Conservation (phyloP, 2,888 invertebrate genomes). For the Matsumyia berberina region DNA sequence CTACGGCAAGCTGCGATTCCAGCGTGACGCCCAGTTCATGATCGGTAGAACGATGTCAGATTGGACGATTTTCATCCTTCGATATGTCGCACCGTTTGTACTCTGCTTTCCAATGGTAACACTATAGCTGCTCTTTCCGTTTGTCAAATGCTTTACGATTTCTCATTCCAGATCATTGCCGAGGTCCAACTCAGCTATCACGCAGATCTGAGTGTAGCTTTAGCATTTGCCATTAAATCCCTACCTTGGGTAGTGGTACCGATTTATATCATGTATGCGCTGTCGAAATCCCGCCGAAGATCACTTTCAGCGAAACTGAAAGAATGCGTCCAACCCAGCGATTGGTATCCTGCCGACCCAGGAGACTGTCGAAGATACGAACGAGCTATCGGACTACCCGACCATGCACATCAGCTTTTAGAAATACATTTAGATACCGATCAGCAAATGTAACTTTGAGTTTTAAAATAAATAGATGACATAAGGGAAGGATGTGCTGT, state of each 20-base stretch:
- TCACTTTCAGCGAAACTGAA: conserved; percentile 79
- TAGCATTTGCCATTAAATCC: conserved; percentile 63
- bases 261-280: conserved; percentile 61
- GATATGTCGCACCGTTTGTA: conserved; percentile 81
- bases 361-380: conserved; percentile 82
- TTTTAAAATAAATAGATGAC: conserved; percentile 40
- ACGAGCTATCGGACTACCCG: conserved; percentile 81
- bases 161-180: conserved; percentile 46
- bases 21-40: conserved; percentile 90
- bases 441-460: conserved; percentile 58
- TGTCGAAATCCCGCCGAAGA: conserved; percentile 73
- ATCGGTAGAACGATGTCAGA: conserved; percentile 86
- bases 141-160: background rate
- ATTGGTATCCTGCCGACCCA: conserved; percentile 83
- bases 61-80: conserved; percentile 82
- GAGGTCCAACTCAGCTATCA: conserved; percentile 57
- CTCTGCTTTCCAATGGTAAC: conserved; percentile 80
- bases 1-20: conserved; percentile 89
- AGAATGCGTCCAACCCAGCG: conserved; percentile 82
- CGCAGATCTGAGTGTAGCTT: conserved; percentile 33
- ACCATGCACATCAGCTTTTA: conserved; percentile 72
- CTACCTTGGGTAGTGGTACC: conserved; percentile 75
- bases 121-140: background rate
- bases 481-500: conserved; percentile 2
- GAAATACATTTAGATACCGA: conserved; percentile 70